Evolutionary conservation across 2,888 invertebrate genomes (phyloP).

Genomic region (Congeria kusceri): DNA sequence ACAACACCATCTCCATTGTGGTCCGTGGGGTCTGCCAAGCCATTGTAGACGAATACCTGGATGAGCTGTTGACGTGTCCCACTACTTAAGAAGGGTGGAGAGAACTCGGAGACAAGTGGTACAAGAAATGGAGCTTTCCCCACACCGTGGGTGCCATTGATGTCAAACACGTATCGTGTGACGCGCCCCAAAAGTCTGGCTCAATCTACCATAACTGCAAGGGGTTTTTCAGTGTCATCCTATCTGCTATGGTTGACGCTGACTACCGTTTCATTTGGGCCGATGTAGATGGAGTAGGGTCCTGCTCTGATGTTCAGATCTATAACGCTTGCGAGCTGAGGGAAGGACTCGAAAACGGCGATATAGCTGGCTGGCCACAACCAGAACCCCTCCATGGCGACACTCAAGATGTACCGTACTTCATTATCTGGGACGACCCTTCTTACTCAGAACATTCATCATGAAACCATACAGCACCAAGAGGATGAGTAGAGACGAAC

Average conservation of each 20-base stretch:
- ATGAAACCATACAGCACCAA: slow-evolving; percentile 30
- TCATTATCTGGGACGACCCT: slow-evolving; percentile 30
- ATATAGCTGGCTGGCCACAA: slow-evolving; percentile 17
- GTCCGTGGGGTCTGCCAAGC: slow-evolving; percentile 44
- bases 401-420: slow-evolving; percentile 26
- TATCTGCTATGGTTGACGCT: slow-evolving; percentile 18
- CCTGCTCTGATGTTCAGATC: slow-evolving; percentile 9
- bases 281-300: not conserved
- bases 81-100: slow-evolving; percentile 11
- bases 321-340: not conserved
- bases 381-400: slow-evolving; percentile 23
- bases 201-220: slow-evolving; percentile 1
- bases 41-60: slow-evolving; percentile 50
- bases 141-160: slow-evolving; percentile 14
- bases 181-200: slow-evolving; percentile 8
- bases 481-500: slow-evolving; percentile 17
- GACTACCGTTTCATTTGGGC: slow-evolving; percentile 20
- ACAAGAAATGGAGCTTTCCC: slow-evolving; percentile 15
- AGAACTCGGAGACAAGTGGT: slow-evolving; percentile 9
- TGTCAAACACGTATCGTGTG: slow-evolving; percentile 8
- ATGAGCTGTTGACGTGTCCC: slow-evolving; percentile 1
- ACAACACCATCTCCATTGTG: slow-evolving; percentile 37
- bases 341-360: not conserved
- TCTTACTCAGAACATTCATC: slow-evolving; percentile 24
- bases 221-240: slow-evolving; percentile 6